Base-by-base conservation (phyloP, 2,797 vertebrate species). In the Rhyacichthys aspro region DNA sequence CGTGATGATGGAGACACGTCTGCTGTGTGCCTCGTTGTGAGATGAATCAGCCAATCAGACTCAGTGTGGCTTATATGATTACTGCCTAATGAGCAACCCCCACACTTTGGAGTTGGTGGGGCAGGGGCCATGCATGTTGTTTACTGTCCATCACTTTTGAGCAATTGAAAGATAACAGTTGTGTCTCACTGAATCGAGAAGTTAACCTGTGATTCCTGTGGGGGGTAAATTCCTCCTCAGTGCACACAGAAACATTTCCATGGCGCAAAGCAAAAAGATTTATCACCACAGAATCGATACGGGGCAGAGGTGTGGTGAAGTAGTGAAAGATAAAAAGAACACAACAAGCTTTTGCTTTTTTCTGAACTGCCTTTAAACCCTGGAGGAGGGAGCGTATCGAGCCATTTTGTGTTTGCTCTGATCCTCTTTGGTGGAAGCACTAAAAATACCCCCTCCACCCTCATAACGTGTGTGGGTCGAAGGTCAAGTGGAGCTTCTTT, bases 401-500 rank as follows among this genome's bases (percentile, higher is more conserved):
- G 78, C 72, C 58, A 18, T 59, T 82, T 72, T 76, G 49, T 84
- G 69, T 86, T 87, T 84, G 72, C 53, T 82, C 61, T 62, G 67
- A 87, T 74, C 54, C 61, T 66, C 65, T 23, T 62, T 42, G 45
- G 69, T 53, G 7, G 18, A 55, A 38, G 53, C 33, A 46, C 85
- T 86, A 82, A 84, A 87, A 88, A 86, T 88, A 89, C 66, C 32
- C 63, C 54, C 67, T 44, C 45, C 66, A 55, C 65, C 60, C 61
- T 68, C 2, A 1, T 57, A 65, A 57, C 37, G 10, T 66, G 65
- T 72, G 79, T 65, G 55, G 84, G 79, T 87, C 69, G 16, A 65
- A 67, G 86, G 84, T 89, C 88, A 88, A 89, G 79, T 77, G 74
- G 63, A 57, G 67, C 57, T 74, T 39, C 37, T 70, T 76, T 79